phyloP scores from a whole-genome alignment of 2,797 vertebrate genomes.

The Propithecus perrieri region DNA sequence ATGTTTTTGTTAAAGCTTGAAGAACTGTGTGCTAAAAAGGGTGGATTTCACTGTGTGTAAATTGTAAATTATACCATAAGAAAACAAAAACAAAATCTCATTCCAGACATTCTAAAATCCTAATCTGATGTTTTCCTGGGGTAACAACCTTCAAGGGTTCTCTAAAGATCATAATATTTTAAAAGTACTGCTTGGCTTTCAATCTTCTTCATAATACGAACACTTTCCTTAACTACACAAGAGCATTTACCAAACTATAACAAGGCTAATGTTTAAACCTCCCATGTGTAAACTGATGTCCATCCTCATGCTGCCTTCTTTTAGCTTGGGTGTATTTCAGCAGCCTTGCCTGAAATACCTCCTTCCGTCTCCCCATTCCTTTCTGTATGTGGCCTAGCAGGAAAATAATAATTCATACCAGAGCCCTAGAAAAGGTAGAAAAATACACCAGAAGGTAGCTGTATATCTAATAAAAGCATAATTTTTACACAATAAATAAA shows the following conservation, averaged over 20 bases:
- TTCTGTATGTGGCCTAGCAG: neutral
- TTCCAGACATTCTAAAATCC: neutral
- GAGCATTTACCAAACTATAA: neutral
- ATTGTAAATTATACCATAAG: neutral
- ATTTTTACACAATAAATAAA: slow-evolving; percentile 1
- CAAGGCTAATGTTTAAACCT: neutral
- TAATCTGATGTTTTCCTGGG: neutral
- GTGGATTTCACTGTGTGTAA: neutral
- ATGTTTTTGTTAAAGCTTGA: neutral
- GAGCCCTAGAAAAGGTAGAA: neutral
- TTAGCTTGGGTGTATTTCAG: neutral
- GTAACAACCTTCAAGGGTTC: neutral
- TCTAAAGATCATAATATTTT: neutral
- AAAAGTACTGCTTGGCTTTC: neutral
- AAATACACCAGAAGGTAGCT: neutral
- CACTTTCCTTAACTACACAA: neutral
- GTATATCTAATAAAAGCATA: neutral
- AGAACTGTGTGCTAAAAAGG: neutral
- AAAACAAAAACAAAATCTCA: neutral
- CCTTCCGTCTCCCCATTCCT: neutral
- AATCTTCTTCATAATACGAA: neutral
- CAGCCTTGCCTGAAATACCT: neutral
- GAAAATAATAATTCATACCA: neutral
- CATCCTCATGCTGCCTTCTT: neutral
- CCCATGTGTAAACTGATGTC: neutral